Base-by-base conservation (phyloP, 2,888 invertebrate species). In the Mantis religiosa region DNA sequence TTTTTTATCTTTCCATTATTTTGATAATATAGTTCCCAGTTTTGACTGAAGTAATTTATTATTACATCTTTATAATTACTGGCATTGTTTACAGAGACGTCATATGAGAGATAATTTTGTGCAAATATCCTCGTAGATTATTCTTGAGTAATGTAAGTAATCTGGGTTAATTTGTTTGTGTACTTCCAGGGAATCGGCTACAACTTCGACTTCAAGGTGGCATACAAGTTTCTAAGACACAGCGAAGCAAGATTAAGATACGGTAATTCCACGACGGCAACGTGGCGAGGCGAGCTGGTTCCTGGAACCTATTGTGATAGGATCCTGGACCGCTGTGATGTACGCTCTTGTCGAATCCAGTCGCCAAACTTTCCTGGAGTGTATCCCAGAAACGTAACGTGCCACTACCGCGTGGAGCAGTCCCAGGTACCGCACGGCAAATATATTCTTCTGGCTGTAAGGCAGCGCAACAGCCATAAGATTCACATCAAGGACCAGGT, bases 291-390 rank as follows among this genome's bases (percentile, higher is more conserved):
- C 34, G 96, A 97, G 91, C 93, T 96, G 89, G 95, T 96, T 87
- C 94, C 96, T 28, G 96, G 96, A 90, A 96, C 96, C 90, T 97
- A 97, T 93, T 97, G 97, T 93, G 97, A 97, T 94, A 95, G 97
- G 92, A 95, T 97, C 91, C 95, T 97, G 91, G 96, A 96, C 92
- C 96, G 96, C 92, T 97, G 97, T 93, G 96, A 96, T 93, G 94
- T 95, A 90, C 93, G 94, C 87, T 93, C 94, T 85, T 97, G 96
- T 93, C 95, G 97, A 90, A 96, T 97, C 90, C 97, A 97, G 93
- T 97, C 97, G 34, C 98, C 98, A 20, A 98, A 98, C 94, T 98
- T 97, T 93, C 98, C 98, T 20, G 98, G 98, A 88, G 96, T 97
- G 91, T 98, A 98, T 93, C 98, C 98, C 8, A 94, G 90, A 82